Evolutionary conservation across 1,140 invertebrate species (phyloP), one percentile per base, ranked within the genome.

Genomic region (Caenorhabditis latens): DNA sequence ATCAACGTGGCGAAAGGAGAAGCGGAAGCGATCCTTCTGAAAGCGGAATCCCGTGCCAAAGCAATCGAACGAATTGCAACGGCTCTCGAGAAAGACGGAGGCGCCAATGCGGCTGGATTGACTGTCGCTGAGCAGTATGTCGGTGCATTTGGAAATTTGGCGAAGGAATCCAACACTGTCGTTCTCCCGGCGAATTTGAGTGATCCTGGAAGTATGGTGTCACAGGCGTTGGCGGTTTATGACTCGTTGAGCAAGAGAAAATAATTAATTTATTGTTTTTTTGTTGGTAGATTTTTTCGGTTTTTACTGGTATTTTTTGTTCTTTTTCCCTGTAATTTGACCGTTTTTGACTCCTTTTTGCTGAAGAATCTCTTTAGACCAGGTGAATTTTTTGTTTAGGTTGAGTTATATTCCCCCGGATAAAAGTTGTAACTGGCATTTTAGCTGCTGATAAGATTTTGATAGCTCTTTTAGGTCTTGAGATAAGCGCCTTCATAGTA

Each of bases 51-150:
- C 87, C 88, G 94, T 91, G 94, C 94, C 90, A 90, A 88, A 53
- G 89, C 87, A n/a, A 86, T 89, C 40, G 57, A 89, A 9, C 21
- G 50, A n/a, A 83, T 89, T 16, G 61, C 84, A 4, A n/a, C 21
- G 6, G 84, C 85, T 16, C 50, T 89, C 11, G 61, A 83, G 43
- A 83, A 63, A 57, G 43, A 83, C 48, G 75, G 48, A 83, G 86
- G 75, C 40, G 0, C 0, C 7, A 48, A 83, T 42, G 98, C 98
- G 5, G 98, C 97, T 19, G 95, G 96, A 0, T 94, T 99, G n/a
- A 95, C 95, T 46, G 94, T 99, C 86, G 98, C 98, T 0, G 97
- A 99, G 91, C 96, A 98, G 91, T 99, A 99, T 93, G 96, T 99
- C 57, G 93, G 94, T 43, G 97, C 97, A 16, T 99, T 99, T 93